Conservation (phyloP, 2,888 invertebrate species). For the Callimorpha dominula region DNA sequence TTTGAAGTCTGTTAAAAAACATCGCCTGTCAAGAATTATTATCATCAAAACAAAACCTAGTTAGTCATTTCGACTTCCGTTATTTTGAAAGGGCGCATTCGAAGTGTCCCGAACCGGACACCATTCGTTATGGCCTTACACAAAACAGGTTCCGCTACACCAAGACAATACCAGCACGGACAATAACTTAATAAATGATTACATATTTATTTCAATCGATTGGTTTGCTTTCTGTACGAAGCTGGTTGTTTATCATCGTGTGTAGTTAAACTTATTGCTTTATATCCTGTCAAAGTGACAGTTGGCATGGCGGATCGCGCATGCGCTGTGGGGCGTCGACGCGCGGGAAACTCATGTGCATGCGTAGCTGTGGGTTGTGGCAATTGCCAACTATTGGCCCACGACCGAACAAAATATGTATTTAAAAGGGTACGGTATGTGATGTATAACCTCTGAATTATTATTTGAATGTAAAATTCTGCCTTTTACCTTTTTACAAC, state of each 20-base stretch:
- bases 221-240: slow-evolving; percentile 59
- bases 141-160: slow-evolving; percentile 37
- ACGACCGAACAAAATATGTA: neutral
- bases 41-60: slow-evolving; percentile 15
- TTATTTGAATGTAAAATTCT: neutral
- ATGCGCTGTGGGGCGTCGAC: slow-evolving; percentile 58
- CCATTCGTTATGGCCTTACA: slow-evolving; percentile 41
- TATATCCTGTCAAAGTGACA: slow-evolving; percentile 53
- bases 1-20: neutral
- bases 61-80: slow-evolving; percentile 33
- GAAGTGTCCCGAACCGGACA: slow-evolving; percentile 28
- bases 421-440: neutral
- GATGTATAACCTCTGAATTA: neutral
- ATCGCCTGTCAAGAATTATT: neutral
- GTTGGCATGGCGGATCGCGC: slow-evolving; percentile 56
- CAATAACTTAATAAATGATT: slow-evolving; percentile 64
- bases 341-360: slow-evolving; percentile 44
- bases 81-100: slow-evolving; percentile 33
- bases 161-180: slow-evolving; percentile 50
- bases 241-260: slow-evolving; percentile 60
- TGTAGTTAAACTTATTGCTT: slow-evolving; percentile 41
- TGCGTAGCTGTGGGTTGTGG: slow-evolving; percentile 16
- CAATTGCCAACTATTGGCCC: neutral
- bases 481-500: too few relatives aligned
- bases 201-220: slow-evolving; percentile 68